Evolutionary conservation across 92 coral and sea anemone species (phyloP).

Genomic region (Heteractis magnifica): DNA sequence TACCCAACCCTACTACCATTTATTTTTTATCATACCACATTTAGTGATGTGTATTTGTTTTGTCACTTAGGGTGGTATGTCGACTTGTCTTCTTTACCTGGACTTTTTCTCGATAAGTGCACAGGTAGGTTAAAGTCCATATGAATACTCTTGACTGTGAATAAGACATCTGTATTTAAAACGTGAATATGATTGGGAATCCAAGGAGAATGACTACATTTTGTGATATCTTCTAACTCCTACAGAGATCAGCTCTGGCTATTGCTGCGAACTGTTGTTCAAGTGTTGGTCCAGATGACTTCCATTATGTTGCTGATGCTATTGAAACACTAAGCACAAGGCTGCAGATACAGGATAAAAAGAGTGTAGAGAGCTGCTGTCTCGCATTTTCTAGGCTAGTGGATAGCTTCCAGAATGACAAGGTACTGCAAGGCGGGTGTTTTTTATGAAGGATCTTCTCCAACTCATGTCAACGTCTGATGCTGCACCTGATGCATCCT

Average conservation of each 20-base stretch:
- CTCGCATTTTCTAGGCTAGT: slow-evolving; percentile 97
- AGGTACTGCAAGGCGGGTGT: slow-evolving; percentile 49
- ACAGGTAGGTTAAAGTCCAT: slow-evolving; percentile 62
- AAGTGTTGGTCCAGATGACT: slow-evolving; percentile 86
- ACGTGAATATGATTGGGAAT: too few species aligned
- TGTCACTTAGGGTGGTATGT: slow-evolving; percentile 85
- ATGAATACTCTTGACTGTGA: too few species aligned
- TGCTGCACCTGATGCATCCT: too few species aligned
- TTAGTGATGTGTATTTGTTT: background rate
- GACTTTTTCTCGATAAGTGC: slow-evolving; percentile 99
- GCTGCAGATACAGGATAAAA: slow-evolving; percentile 97
- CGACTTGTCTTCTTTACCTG: slow-evolving; percentile 87
- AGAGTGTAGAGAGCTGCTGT: slow-evolving; percentile 97
- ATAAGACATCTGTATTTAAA: too few species aligned
- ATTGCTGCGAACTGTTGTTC: slow-evolving; percentile 97
- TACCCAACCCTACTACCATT: too few species aligned
- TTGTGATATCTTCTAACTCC: background rate
- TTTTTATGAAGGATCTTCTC: background rate
- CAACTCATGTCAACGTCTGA: too few species aligned
- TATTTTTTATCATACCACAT: background rate
- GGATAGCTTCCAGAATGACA: slow-evolving; percentile 90
- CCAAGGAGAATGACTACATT: background rate
- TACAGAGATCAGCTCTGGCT: slow-evolving; percentile 92
- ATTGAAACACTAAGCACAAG: slow-evolving; percentile 86
- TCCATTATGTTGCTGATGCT: slow-evolving; percentile 85